Evolutionary conservation across 2,797 vertebrate species (phyloP).

Genomic region (Eupleurogrammus muticus): DNA sequence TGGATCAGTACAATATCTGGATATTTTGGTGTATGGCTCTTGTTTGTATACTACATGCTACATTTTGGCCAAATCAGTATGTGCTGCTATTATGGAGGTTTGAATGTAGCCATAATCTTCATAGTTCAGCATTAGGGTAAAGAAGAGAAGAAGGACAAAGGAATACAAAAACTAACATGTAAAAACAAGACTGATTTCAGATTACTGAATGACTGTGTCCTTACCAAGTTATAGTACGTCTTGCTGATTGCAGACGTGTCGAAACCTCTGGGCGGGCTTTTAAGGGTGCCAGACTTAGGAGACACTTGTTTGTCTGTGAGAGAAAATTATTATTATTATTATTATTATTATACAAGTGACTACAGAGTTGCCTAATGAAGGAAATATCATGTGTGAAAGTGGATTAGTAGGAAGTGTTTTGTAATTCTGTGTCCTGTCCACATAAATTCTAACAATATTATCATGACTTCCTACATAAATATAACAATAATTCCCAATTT

Average conservation of each 20-base stretch:
- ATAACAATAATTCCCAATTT: neutral
- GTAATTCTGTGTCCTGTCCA: neutral
- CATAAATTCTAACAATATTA: neutral
- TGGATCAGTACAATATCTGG: too few relatives aligned
- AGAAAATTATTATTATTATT: slow-evolving; percentile 21
- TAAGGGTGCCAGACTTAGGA: slow-evolving; percentile 94
- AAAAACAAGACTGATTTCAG: neutral
- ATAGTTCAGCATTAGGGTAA: neutral
- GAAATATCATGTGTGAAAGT: neutral
- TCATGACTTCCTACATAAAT: neutral
- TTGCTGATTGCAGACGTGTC: slow-evolving; percentile 95
- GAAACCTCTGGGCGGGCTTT: slow-evolving; percentile 96
- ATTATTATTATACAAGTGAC: neutral
- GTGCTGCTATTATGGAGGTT: too few relatives aligned
- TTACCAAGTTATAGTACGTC: slow-evolving; percentile 98
- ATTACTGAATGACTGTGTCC: slow-evolving; percentile 43
- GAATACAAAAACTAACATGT: neutral
- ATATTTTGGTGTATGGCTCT: too few relatives aligned
- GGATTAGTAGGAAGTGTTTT: neutral
- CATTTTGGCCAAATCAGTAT: too few relatives aligned
- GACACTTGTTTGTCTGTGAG: slow-evolving; percentile 94
- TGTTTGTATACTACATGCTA: too few relatives aligned
- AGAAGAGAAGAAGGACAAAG: neutral
- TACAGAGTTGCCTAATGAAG: neutral
- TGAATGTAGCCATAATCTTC: too few relatives aligned